Base-by-base conservation (phyloP, 2,797 vertebrate genomes). In the Loris lydekkerianus region DNA sequence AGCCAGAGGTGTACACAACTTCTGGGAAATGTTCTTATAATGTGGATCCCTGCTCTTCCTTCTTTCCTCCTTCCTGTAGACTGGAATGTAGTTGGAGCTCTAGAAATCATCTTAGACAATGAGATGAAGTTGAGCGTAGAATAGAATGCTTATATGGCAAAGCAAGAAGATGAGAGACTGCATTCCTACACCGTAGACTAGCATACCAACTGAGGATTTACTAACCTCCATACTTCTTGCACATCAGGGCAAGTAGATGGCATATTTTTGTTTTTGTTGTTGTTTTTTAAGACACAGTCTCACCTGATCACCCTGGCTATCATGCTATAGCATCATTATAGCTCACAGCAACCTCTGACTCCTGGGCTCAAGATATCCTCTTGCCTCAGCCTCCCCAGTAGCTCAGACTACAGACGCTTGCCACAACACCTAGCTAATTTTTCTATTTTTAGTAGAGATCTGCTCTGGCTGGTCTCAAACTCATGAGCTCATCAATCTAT, bases 21-120 rank as follows among this genome's bases (percentile, higher is more conserved):
- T 93, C 87, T 93, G 77, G 63, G 63, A 88, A 88, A 61, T 88
- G n/a, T 75, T 93, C 37, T 95, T 84, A 91, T 73, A 69, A 67
- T 58, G 58, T 56, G 37, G 73, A n/a, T 46, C 58, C 40, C 18
- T 43, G 18, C 40, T 40, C 43, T 72, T 77, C 18, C 63, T 40
- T 67, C 13, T 85, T 81, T 34, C 4, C 40, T 93, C 37, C 34
- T 63, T 88, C n/a, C 75, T 14, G n/a, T 10, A 69, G 77, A 61
- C 15, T 69, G 40, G 23, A 85, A 84, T 75, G 29, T 37, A 46
- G 49, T 2, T 93, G 25, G 65, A 67, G 37, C 27, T 78, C 40
- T 29, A 61, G 49, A 83, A 84, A 23, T 29, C 53, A 43, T 67
- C 37, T 43, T 58, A 49, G 78, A 91, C 18, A 29, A 53, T 25